Base-by-base conservation (phyloP, 2,113 vertebrate species). In the Psophia crepitans region DNA sequence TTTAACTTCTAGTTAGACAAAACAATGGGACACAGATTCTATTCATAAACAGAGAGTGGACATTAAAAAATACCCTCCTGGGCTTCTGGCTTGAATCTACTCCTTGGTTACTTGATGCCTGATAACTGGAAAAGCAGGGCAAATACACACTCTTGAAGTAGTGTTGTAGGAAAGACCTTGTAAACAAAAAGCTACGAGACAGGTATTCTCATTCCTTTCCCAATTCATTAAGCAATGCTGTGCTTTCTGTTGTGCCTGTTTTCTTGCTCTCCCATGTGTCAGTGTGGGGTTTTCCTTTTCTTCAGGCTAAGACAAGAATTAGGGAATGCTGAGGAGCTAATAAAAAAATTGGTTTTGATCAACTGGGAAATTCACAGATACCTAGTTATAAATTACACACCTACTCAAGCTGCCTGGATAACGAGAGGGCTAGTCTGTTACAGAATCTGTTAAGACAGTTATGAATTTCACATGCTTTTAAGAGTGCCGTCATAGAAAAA, bases 281-380 rank as follows among this genome's bases (percentile, higher is more conserved):
- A 93, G 10, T 82, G 65, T 46, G 89, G 73, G 86, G 28, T 84
- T 97, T 96, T 92, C 92, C 84, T 93, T 58, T 73, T 84, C 41
- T 95, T 95, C 94, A 89, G 73, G 91, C 84, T 87, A 82, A 87
- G 61, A 76, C 88, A 95, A 84, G 91, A 75, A 74, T 60, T 27
- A 84, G 43, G 26, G 94, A 87, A 87, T 39, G 24, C 27, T 19
- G 48, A 85, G 60, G 30, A 92, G 24, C 53, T 84, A 83, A 56
- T 56, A 35, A 60, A 86, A 92, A 35, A 27, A n/a, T 1, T 60
- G 23, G 2, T 74, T 93, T 88, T 57, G 23, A 78, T 87, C 56
- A 89, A 8, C 60, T 51, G 64, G 61, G 73, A 77, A 94, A 89
- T 91, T 93, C 51, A 84, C 46, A 8, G 3, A 32, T 84, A 35